Evolutionary conservation across 2,113 vertebrate genomes (phyloP), one percentile per base, ranked within the genome.

Genomic region (Emberiza fucata): DNA sequence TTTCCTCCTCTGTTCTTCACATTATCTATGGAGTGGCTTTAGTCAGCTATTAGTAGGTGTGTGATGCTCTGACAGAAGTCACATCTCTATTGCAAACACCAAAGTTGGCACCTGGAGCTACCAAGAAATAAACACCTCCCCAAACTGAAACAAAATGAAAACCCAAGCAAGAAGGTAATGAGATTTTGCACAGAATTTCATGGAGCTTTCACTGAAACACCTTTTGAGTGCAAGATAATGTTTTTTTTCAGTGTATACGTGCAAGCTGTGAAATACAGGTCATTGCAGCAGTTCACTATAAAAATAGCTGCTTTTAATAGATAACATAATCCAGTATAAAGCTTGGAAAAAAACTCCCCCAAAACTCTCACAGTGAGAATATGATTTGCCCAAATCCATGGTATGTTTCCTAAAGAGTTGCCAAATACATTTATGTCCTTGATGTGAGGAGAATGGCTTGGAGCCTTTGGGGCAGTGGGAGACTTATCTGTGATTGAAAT

Each of bases 271-370:
- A 94, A 93, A 96, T 88, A 88, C 93, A 88, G 88, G 68, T 92
- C 93, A 83, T 81, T 75, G 88, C 92, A 96, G 84, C 79, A 68
- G 71, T 42, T 90, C 82, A 84, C 57, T 57, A 86, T 28, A 92
- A 94, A 95, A 97, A 95, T 92, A 96, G 80, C 82, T 95, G 90
- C 56, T 92, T 93, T 90, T 95, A 90, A 90, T 50, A 94, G 92
- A 94, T 94, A 96, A 95, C n/a, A 0, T 95, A 94, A 95, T 92
- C 80, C 86, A 78, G 35, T 51, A 83, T 33, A 86, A 94, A 86
- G 48, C 82, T 65, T 71, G 56, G 65, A 16, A 89, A 85, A 89
- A 89, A 75, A 7, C 1, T 56, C 31, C 27, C 4, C 47, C 39
- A 29, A 54, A 82, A 90, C 39, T 78, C 82, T 37, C 37, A 37